Conservation (phyloP, 2,113 vertebrate genomes). For the Nesogale talazaci region DNA sequence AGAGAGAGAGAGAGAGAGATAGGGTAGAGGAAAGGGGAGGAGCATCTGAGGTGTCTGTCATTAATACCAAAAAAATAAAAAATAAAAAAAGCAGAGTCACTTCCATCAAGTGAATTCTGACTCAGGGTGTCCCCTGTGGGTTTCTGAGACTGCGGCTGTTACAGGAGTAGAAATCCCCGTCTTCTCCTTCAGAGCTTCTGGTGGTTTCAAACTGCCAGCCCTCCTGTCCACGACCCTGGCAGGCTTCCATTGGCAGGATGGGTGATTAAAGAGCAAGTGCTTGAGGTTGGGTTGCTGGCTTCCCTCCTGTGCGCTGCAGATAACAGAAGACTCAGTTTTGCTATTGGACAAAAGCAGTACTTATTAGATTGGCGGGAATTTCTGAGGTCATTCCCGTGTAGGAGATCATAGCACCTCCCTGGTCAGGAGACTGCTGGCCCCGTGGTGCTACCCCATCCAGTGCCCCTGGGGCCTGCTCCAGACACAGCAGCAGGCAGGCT, state of each 20-base stretch:
- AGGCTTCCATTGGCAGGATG: background rate
- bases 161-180: too few species aligned
- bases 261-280: slow-evolving; percentile 47
- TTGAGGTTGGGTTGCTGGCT: slow-evolving; percentile 50
- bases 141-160: too few species aligned
- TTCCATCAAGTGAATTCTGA: too few species aligned
- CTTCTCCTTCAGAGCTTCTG: too few species aligned
- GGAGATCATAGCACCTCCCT: slow-evolving; percentile 72
- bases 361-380: slow-evolving; percentile 66
- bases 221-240: too few species aligned
- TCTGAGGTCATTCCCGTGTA: slow-evolving; percentile 65
- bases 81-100: too few species aligned
- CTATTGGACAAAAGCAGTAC: slow-evolving; percentile 58
- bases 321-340: slow-evolving; percentile 40
- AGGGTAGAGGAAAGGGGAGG: background rate
- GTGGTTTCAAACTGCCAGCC: too few species aligned
- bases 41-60: background rate
- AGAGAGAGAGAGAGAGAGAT: background rate
- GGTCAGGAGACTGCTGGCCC: slow-evolving; percentile 23
- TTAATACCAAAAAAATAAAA: too few species aligned
- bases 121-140: too few species aligned
- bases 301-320: background rate
- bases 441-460: background rate
- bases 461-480: slow-evolving; percentile 50
- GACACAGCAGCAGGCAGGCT: background rate